Evolutionary conservation across 2,113 vertebrate genomes (phyloP), one percentile per base, ranked within the genome.

Genomic region (Raphicerus campestris): DNA sequence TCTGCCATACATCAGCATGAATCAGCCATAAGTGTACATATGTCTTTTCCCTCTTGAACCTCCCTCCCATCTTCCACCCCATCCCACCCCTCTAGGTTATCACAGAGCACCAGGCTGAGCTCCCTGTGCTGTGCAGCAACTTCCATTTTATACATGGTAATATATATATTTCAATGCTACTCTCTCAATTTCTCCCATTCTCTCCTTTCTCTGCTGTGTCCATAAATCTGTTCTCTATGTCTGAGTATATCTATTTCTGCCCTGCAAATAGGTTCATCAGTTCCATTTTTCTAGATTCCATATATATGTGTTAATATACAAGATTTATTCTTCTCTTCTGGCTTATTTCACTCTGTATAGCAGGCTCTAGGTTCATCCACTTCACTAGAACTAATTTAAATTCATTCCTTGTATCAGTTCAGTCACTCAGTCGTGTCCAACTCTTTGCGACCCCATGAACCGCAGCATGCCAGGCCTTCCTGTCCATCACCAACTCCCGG

Each of bases 381-480:
- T 6, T 42, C 35, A 75, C 20, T 75, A 42, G 22, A 75, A 75
- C 35, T 75, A 42, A 75, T 24, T 75, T 75, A 75, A 75, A 26
- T 75, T 75, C 22, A 26, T 75, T 75, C 35, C 35, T n/a, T 75
- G 10, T 42, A 75, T 42, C 10, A 70, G 63, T 22, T 39, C 19
- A 70, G 63, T 70, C 0, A 0, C n/a, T 70, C n/a, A 70, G 4
- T 35, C 0, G 1, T 70, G n/a, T 70, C 19, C 1, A 0, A 70
- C 66, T 70, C 5, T 70, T 39, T 70, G 66, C 0, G 5, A 70
- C 66, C 19, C 5, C n/a, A 11, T 70, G 66, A 22, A 39, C 19
- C 2, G 0, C n/a, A 39, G 66, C n/a, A 39, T 1, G 19, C 66
- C 19, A 39, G n/a, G 19, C n/a, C n/a, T 70, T 19, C n/a, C 19